These are phyloP conservation scores for Melieria crassipennis DNA, from an alignment of 2,888 invertebrate species.

Conservation along the genomic window DNA sequence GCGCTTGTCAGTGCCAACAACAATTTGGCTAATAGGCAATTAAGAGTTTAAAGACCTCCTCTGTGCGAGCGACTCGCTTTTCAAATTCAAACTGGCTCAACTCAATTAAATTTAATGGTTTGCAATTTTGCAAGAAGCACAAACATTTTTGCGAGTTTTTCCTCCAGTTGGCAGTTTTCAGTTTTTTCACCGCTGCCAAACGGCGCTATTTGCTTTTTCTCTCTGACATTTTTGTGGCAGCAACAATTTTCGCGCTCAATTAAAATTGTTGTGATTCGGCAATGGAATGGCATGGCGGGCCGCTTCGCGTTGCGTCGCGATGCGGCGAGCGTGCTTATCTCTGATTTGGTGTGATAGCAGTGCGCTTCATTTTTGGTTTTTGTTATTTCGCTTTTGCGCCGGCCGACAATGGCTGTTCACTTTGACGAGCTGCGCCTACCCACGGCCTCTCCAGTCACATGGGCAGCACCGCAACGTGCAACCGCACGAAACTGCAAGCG, in stretches of 20 bases:
- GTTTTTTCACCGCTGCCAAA: neutral
- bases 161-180: neutral
- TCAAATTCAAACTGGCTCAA: neutral
- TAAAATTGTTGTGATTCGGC: slow-evolving; percentile 20
- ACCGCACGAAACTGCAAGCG: too few species aligned
- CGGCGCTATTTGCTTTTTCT: neutral
- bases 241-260: slow-evolving; percentile 27
- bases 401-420: too few species aligned
- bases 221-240: neutral
- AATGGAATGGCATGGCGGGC: too few species aligned
- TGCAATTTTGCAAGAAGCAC: neutral
- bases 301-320: too few species aligned
- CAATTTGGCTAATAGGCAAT: slow-evolving; percentile 32
- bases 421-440: too few species aligned
- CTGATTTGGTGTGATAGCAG: too few species aligned
- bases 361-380: too few species aligned
- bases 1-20: neutral
- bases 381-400: too few species aligned
- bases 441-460: too few species aligned
- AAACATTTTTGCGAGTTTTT: neutral
- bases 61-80: neutral
- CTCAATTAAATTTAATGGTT: slow-evolving; percentile 36
- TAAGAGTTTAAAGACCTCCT: slow-evolving; percentile 23
- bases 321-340: too few species aligned
- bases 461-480: too few species aligned